Evolutionary conservation across 1,140 invertebrate genomes (phyloP), one percentile per base, ranked within the genome.

Genomic region (Ceratitis capitata): DNA sequence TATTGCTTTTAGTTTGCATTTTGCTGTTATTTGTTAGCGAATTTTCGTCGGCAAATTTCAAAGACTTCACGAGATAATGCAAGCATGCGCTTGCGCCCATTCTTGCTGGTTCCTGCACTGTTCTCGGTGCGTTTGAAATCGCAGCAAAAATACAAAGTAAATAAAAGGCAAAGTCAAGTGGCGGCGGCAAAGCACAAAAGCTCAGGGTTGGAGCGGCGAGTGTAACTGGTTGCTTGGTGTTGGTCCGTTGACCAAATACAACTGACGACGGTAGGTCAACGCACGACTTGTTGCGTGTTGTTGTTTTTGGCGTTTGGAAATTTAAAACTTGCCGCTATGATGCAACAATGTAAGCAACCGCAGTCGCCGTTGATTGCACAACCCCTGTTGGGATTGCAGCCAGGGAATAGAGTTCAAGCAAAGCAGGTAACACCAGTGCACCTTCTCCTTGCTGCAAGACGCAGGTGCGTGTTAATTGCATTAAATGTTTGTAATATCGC

Each of bases 401-500:
- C n/a, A n/a, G n/a, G n/a, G n/a, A n/a, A n/a, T n/a, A n/a, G n/a
- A n/a, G n/a, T n/a, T n/a, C 6, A n/a, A 45, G 42, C 39, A 26
- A 61, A n/a, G 14, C 10, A 53, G n/a, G 51, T 16, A 53, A 16
- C 51, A 19, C 4, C 9, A 53, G 4, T 19, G 51, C 32, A 19
- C 61, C 23, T 10, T 12, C 7, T 23, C 32, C 32, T 35, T 78
- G 69, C 12, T 45, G 69, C 69, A 45, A 78, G 12, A n/a, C n/a
- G 69, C 69, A 78, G 69, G 69, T 78, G 69, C 69, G 39, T 78
- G 69, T 45, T 78, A 78, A 78, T 78, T 78, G 69, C 69, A 78
- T 78, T 78, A 78, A 78, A 78, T 78, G 69, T 42, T 78, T 78
- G 7, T 45, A 69, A 69, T 69, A 32, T 29, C 39, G 12, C 29